phyloP scores from a whole-genome alignment of 2,113 vertebrate genomes.

The Bubo bubo region DNA sequence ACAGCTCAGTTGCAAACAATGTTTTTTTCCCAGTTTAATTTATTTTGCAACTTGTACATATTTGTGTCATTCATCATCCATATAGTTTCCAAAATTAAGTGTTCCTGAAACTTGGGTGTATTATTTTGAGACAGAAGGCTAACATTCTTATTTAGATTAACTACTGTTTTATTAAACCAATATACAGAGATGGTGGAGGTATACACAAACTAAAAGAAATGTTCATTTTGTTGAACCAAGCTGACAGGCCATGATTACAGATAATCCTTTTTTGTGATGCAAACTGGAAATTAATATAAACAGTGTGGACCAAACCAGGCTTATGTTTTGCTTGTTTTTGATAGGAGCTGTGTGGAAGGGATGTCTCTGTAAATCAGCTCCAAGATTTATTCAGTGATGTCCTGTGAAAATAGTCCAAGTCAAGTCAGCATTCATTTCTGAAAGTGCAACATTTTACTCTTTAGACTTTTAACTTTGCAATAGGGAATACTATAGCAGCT shows the following conservation, averaged over 20 bases:
- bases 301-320: not conserved
- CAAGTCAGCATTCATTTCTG: not conserved
- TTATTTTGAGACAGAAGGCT: constrained; percentile 45
- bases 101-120: constrained; percentile 9
- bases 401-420: constrained; percentile 25
- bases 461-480: not conserved
- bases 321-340: constrained; percentile 2
- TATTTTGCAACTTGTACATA: constrained; percentile 49
- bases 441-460: not conserved
- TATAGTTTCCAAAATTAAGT: constrained; percentile 37
- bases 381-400: constrained; percentile 29
- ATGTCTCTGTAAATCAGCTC: constrained; percentile 10
- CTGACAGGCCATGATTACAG: constrained; percentile 19
- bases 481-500: not conserved
- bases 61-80: constrained; percentile 56
- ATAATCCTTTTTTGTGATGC: constrained; percentile 25
- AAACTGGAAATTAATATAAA: constrained; percentile 44
- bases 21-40: constrained; percentile 2
- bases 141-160: constrained; percentile 52
- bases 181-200: constrained; percentile 33
- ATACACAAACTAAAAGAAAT: constrained; percentile 41
- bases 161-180: constrained; percentile 56
- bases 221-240: constrained; percentile 47
- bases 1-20: not conserved
- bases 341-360: not conserved